Base-by-base conservation (phyloP, 2,113 vertebrate species). In the Passer domesticus region DNA sequence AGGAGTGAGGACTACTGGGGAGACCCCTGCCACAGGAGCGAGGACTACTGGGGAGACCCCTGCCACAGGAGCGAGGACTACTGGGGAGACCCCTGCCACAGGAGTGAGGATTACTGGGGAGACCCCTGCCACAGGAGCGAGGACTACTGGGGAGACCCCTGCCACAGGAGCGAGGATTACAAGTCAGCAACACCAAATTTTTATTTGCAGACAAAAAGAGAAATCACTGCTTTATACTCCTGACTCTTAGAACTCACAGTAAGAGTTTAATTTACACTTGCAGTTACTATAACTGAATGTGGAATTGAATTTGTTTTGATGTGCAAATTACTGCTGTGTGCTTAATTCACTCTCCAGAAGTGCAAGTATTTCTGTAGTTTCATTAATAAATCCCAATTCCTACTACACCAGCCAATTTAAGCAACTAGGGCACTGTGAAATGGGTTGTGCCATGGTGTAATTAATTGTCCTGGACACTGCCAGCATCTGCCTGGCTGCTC, bases 351-450 rank as follows among this genome's bases (percentile, higher is more conserved):
- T 68, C 67, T 44, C 52, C 9, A 44, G 70, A 94, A 92, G 52
- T 3, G 4, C 3, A 9, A 63, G 50, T 41, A 67, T 59, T 77
- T 80, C 76, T 47, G 83, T 9, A 74, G 85, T 83, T 93, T 94
- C 91, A 92, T 92, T 94, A 94, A 95, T 92, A 94, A 95, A 96
- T 75, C 68, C 50, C 59, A 83, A 81, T 83, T 87, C 76, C 52
- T 92, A 39, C 92, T 90, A 83, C 33, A 74, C 4, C 13, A 21
- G 56, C 56, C 83, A 77, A 81, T 95, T 94, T 88, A 88, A 86
- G 83, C 93, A 96, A 93, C 20, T 56, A 93, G 83, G 63, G 60
- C 75, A 90, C 55, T 35, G 56, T 70, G 90, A 74, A 93, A 90
- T 23, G 56, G 37, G 59, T 13, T 64, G 60, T 78, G 35, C 52